Base-by-base conservation (phyloP, 1,140 invertebrate species). In the Nasonia vitripennis region DNA sequence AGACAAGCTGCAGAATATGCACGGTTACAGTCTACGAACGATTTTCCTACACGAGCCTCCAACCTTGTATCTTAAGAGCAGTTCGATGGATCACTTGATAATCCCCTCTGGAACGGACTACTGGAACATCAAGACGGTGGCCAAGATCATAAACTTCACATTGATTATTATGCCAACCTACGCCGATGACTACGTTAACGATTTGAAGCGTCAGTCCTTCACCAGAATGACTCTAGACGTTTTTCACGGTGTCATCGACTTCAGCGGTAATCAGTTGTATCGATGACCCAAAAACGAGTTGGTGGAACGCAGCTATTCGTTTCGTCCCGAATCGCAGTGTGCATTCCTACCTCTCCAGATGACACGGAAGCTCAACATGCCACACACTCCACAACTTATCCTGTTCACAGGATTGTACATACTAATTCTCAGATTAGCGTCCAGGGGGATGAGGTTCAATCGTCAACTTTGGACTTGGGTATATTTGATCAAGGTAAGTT, bases 121-220 rank as follows among this genome's bases (percentile, higher is more conserved):
- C 2, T n/a, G 67, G 9, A 1, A 0, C 0, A 1, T 87, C 0
- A 14, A 27, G 7, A 45, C 20, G 1, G 7, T 82, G 7, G 12
- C 78, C 0, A 23, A 37, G 0, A 4, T 1, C 3, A 55, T 87
- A 27, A 87, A 87, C 7, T 87, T 87, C 20, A 82, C 82, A 2
- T 1, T 86, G 14, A 11, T n/a, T 0, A 10, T 17, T 1, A 2
- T 62, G 20, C 51, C 55, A n/a, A 62, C 55, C 6, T 62, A 62
- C 1, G 4, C 55, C 0, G 20, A 62, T 62, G 55, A 62, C 6
- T 62, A 62, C 55, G 4, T 62, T 17, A 62, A 62, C 7, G 11
- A 1, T 2, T 9, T 6, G 10, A 14, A 27, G 20, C 45, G 71
- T 48, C 3, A 48, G 7, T 20, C 34, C 27, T 45, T 41, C 68